Evolutionary conservation across 1,140 invertebrate genomes (phyloP).

Genomic region (Procambarus clarkii): DNA sequence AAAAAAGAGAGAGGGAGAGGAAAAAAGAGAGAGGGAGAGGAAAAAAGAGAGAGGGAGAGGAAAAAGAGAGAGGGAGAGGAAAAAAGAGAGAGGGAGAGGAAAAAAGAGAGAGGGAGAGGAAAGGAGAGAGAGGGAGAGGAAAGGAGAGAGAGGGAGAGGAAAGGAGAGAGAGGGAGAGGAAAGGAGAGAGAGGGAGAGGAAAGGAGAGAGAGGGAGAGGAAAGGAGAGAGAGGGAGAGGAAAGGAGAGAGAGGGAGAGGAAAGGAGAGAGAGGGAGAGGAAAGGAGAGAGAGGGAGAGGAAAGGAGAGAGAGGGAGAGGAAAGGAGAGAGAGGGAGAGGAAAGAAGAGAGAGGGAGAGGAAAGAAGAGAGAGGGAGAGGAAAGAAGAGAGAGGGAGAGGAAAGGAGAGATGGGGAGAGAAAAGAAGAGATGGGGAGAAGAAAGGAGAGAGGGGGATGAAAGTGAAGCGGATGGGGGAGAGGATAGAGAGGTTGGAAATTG

Average conservation of each 20-base stretch:
- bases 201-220: neutral
- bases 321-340: neutral
- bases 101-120: neutral
- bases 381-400: too few species aligned
- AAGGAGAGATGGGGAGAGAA: neutral
- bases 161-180: neutral
- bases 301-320: neutral
- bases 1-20: neutral
- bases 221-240: slow-evolving; percentile 7
- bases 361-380: neutral
- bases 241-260: slow-evolving; percentile 6
- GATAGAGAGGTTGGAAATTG: neutral
- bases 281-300: slow-evolving; percentile 2
- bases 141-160: neutral
- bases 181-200: too few species aligned
- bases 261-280: slow-evolving; percentile 7
- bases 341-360: neutral
- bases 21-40: too few species aligned
- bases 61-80: slow-evolving; percentile 2
- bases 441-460: neutral
- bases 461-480: neutral
- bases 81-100: slow-evolving; percentile 20
- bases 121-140: neutral
- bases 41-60: slow-evolving; percentile 10
- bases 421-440: neutral